Evolutionary conservation across 2,797 vertebrate genomes (phyloP), one percentile per base, ranked within the genome.

Genomic region (Pantherophis vulpinus): DNA sequence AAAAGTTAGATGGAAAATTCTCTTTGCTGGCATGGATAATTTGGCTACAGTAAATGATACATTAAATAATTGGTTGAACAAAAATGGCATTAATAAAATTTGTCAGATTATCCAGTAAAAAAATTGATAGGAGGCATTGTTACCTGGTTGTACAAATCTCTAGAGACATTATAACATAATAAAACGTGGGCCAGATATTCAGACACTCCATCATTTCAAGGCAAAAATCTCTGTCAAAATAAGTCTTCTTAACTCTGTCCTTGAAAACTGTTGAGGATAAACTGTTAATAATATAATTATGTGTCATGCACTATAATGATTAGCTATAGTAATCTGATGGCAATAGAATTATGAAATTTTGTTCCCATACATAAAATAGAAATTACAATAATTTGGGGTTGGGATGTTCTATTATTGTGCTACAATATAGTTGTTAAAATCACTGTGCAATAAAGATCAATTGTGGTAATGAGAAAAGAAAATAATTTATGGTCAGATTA

Each of bases 331-430:
- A 61, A 61, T 61, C 25, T 11, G 60, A 61, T 61, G 29, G 27
- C 2, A n/a, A 18, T 23, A 14, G 23, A 59, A 13, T 16, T 29
- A 4, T 23, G 89, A 63, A 20, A n/a, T 96, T 95, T 93, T 95
- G 93, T 93, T 91, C 90, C 94, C 94, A 96, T 95, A 94, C 94
- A 96, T 70, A 96, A 96, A 95, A 94, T 95, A 95, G 95, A 95
- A 94, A 32, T 74, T 74, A 74, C 3, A 74, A 16, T 74, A 37
- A 37, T 74, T 74, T 74, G 70, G n/a, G 16, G 16, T 74, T 74
- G 16, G 32, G 93, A 93, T 94, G 91, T 95, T 88, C 89, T 9
- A 93, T 58, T 93, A 93, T 9, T 89, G 93, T 91, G n/a, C 6
- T 87, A 92, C 94, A 93, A 95, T 93, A 90, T 87, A 32, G 94